Conservation (phyloP, 2,888 invertebrate species). For the Eugnorisma glareosa region DNA sequence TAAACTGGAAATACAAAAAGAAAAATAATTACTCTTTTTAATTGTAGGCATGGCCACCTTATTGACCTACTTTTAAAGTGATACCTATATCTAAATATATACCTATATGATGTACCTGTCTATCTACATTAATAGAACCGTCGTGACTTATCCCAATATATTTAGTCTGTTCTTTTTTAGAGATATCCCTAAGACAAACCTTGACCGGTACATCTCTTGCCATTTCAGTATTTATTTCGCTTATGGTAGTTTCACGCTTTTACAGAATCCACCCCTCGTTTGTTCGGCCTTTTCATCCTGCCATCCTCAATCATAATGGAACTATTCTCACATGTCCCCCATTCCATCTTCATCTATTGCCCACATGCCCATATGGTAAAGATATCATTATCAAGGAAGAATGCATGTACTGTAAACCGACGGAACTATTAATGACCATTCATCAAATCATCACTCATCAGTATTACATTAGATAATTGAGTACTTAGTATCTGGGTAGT, state of each 20-base stretch:
- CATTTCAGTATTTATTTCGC: background rate
- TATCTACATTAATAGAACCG: background rate
- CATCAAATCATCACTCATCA: conserved; percentile 43
- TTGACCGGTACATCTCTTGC: background rate
- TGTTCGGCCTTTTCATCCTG: background rate
- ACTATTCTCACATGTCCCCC: background rate
- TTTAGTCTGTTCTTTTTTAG: background rate
- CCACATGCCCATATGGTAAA: background rate
- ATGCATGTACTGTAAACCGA: conserved; percentile 22
- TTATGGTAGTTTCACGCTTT: background rate
- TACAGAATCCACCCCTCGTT: background rate
- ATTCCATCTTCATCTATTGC: background rate
- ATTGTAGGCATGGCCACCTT: too few relatives aligned
- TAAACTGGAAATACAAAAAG: too few relatives aligned
- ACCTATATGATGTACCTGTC: too few relatives aligned
- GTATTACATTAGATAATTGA: conserved; percentile 69
- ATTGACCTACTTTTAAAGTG: too few relatives aligned
- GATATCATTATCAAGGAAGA: background rate
- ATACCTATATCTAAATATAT: too few relatives aligned
- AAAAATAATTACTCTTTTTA: too few relatives aligned
- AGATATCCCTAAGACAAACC: too few relatives aligned
- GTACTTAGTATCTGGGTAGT: conserved; percentile 65
- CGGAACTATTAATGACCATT: conserved; percentile 50
- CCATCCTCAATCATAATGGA: background rate
- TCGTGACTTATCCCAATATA: background rate